phyloP scores from a whole-genome alignment of 2,888 invertebrate genomes.

The Catocala nupta region DNA sequence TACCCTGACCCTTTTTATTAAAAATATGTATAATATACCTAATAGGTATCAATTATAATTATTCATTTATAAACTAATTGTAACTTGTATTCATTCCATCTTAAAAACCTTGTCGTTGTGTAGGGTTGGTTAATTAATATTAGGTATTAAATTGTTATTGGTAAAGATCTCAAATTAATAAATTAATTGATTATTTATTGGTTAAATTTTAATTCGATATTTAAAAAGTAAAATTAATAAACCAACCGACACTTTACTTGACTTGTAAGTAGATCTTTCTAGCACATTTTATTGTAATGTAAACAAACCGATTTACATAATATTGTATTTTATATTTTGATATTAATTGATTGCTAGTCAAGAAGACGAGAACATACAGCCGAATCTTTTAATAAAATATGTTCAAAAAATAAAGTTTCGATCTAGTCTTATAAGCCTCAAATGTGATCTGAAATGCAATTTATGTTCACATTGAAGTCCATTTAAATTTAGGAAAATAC shows the following conservation, averaged over 20 bases:
- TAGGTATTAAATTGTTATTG: constrained; percentile 39
- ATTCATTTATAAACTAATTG: constrained; percentile 2
- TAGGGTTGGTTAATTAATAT: constrained; percentile 39
- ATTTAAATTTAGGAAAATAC: too few species aligned
- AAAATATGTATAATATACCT: not conserved
- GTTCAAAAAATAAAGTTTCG: too few species aligned
- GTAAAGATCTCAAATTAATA: constrained; percentile 40
- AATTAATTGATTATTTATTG: constrained; percentile 25
- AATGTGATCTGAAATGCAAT: too few species aligned
- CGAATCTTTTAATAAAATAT: too few species aligned
- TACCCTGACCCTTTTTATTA: not conserved
- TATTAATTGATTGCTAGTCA: constrained; percentile 48
- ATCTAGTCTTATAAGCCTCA: too few species aligned
- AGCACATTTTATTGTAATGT: constrained; percentile 21
- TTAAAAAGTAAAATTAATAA: not conserved
- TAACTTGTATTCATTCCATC: constrained; percentile 19
- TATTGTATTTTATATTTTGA: constrained; percentile 39
- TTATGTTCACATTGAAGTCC: too few species aligned
- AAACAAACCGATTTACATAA: constrained; percentile 19
- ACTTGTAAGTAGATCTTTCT: constrained; percentile 16
- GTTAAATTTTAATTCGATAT: constrained; percentile 17
- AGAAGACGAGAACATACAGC: constrained; percentile 20
- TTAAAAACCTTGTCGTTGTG: constrained; percentile 17
- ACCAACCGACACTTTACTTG: constrained; percentile 11
- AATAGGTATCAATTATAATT: not conserved